These are phyloP conservation scores for Perizoma flavofasciatum DNA, from an alignment of 2,888 invertebrate species.

Conservation along the genomic window DNA sequence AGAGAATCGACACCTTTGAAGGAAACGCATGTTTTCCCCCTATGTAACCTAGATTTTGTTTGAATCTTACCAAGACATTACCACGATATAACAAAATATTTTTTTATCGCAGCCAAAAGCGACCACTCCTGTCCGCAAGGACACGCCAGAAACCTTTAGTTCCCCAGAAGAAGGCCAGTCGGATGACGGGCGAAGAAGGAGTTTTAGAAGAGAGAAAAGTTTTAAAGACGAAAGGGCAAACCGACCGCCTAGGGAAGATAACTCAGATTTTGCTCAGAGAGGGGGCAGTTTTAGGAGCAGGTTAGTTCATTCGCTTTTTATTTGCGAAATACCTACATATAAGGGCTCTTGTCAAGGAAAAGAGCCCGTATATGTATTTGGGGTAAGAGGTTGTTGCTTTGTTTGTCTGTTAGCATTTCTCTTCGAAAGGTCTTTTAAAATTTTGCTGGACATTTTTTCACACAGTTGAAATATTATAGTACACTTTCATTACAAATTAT, in stretches of 20 bases:
- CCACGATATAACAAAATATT: background rate
- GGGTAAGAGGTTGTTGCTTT: too few species aligned
- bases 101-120: conserved; percentile 53
- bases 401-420: too few species aligned
- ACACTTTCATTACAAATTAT: too few species aligned
- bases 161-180: conserved; percentile 67
- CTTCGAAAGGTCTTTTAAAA: too few species aligned
- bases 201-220: conserved; percentile 69
- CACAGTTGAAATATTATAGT: too few species aligned
- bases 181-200: conserved; percentile 61
- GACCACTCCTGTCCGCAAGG: conserved; percentile 67
- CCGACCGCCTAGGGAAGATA: conserved; percentile 46
- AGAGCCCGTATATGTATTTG: too few species aligned
- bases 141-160: conserved; percentile 68
- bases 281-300: conserved; percentile 70
- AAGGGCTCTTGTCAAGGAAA: too few species aligned
- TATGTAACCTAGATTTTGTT: background rate
- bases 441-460: too few species aligned
- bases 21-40: background rate
- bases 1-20: background rate
- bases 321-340: too few species aligned
- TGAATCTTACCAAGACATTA: background rate
- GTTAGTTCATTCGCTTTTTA: conserved; percentile 41
- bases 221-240: conserved; percentile 66
- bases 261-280: conserved; percentile 65